These are phyloP conservation scores for Charanyca ferruginea DNA, from an alignment of 2,888 invertebrate species.

Conservation along the genomic window DNA sequence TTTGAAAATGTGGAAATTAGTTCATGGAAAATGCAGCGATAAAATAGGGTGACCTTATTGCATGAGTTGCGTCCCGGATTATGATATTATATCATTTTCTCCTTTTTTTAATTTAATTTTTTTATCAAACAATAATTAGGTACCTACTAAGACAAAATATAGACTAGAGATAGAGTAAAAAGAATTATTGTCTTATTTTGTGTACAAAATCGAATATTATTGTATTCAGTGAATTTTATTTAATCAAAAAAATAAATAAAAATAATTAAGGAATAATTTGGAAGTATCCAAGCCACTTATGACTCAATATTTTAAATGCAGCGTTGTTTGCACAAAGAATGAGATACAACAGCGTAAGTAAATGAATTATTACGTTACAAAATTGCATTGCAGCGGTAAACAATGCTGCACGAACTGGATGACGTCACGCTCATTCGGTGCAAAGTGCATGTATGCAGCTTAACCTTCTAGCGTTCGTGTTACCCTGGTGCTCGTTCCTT, in stretches of 20 bases:
- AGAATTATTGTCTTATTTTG: too few relatives aligned
- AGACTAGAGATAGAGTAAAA: too few relatives aligned
- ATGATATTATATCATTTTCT: not conserved
- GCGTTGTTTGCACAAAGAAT: not conserved
- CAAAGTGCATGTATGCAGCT: constrained; percentile 90
- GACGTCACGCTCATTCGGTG: constrained; percentile 89
- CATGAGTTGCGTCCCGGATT: constrained; percentile 19
- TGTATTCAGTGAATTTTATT: too few relatives aligned
- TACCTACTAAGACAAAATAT: too few relatives aligned
- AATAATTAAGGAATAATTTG: not conserved
- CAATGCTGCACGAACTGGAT: constrained; percentile 85
- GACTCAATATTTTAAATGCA: not conserved
- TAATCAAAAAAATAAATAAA: too few relatives aligned
- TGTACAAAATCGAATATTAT: too few relatives aligned
- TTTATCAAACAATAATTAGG: not conserved
- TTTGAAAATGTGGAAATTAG: constrained; percentile 12
- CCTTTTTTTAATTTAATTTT: not conserved
- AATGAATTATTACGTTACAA: constrained; percentile 66
- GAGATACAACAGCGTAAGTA: constrained; percentile 32
- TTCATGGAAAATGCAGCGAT: constrained; percentile 5
- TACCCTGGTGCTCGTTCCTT: constrained; percentile 89
- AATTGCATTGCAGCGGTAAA: constrained; percentile 83
- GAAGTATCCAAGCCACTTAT: not conserved
- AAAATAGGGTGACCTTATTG: constrained; percentile 50
- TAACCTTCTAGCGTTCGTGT: constrained; percentile 86